Base-by-base conservation (phyloP, 2,113 vertebrate genomes). In the Perccottus glenii region DNA sequence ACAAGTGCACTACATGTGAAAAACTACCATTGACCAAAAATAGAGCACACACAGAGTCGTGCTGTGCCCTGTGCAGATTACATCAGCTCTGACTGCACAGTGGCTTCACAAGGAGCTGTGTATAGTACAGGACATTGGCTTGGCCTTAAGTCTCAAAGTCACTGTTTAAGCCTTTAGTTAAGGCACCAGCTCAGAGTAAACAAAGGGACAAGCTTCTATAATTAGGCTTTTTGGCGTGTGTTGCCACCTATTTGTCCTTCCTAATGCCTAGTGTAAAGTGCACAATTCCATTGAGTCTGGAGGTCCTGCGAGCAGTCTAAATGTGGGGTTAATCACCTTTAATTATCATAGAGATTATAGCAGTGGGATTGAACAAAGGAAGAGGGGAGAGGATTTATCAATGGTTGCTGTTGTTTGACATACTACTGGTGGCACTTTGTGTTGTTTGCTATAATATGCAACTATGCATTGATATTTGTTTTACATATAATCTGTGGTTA, bases 291-390 rank as follows among this genome's bases (percentile, higher is more conserved):
- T 12, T 42, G 42, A 79, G 75, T 51, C 40, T 42, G 52, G 65
- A 15, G n/a, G 43, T 67, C 71, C 66, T 63, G 35, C 12, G 70
- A 63, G 53, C 59, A 60, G 55, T 53, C 69, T 75, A 82, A 87
- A 78, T 75, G 73, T 77, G 66, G 79, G 75, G 79, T 84, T 85
- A 81, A 89, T 81, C 73, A 83, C 81, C 82, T 84, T 77, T 60
- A 73, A 65, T 68, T 85, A 68, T 80, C 70, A 58, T 32, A 12
- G 67, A 81, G 78, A 82, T 84, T 81, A 84, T 77, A 44, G 51
- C 47, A 69, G 71, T 42, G 49, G 58, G 53, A 61, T 64, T 62
- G 74, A 81, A 80, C 78, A 51, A 50, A 77, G 65, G 56, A 59
- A 73, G 32, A 56, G 43, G 16, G 46, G 51, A 5, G 44, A n/a